A percentile compares a stretch with the other conserved stretches of the same genome.
Evolutionary conservation across 2,797 vertebrate genomes (phyloP).

Genomic region (Microcaecilia unicolor): DNA sequence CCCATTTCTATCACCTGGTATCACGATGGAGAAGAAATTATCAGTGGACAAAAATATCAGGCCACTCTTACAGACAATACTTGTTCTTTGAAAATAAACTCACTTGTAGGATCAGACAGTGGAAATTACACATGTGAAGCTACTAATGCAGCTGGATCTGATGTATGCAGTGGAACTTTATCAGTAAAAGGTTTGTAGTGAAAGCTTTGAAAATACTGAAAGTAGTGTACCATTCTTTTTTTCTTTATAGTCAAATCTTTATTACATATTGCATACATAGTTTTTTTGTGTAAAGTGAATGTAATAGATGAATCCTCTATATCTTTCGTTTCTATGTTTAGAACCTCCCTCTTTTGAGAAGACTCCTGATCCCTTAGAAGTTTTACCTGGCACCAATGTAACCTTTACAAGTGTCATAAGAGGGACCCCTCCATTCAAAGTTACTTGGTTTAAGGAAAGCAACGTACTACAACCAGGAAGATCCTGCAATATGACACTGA

Average conservation of each 20-base stretch:
- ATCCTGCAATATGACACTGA: constrained; percentile 77
- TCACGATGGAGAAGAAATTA: constrained; percentile 81
- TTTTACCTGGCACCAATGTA: constrained; percentile 77
- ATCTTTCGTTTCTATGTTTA: constrained; percentile 35
- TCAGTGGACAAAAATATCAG: constrained; percentile 70
- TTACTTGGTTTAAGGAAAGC: constrained; percentile 89
- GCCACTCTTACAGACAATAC: constrained; percentile 76
- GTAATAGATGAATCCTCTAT: too few species aligned
- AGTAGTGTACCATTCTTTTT: too few species aligned
- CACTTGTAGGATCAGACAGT: constrained; percentile 69
- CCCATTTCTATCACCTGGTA: constrained; percentile 89
- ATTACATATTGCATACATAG: not conserved
- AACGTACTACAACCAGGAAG: constrained; percentile 76
- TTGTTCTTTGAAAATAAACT: constrained; percentile 65
- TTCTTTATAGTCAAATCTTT: too few species aligned
- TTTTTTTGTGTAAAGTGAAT: constrained; percentile 15
- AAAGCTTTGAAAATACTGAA: too few species aligned
- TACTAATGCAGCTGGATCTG: constrained; percentile 79
- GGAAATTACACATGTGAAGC: constrained; percentile 88
- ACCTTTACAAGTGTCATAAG: constrained; percentile 69
- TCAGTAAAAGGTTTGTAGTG: constrained; percentile 89
- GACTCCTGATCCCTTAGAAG: constrained; percentile 77
- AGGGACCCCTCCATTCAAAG: constrained; percentile 79
- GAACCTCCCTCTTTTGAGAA: constrained; percentile 86
- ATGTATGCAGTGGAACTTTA: constrained; percentile 82